These are phyloP conservation scores for Hyaena hyaena DNA, from an alignment of 2,113 vertebrate species.

Conservation along the genomic window DNA sequence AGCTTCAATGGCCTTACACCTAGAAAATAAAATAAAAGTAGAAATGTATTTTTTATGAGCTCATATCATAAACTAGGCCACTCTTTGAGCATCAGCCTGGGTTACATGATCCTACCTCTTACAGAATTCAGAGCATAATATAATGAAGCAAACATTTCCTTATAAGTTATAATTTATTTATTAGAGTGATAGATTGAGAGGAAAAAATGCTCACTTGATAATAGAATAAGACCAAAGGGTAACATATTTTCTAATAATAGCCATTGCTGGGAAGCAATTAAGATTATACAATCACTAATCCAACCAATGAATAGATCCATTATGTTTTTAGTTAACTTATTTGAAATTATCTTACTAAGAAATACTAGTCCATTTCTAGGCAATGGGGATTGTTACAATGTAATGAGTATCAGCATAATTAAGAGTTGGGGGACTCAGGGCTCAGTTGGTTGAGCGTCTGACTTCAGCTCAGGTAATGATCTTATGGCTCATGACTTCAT, in stretches of 20 bases:
- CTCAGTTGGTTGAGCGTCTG: too few relatives aligned
- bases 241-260: slow-evolving; percentile 12
- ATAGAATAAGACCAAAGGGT: slow-evolving; percentile 11
- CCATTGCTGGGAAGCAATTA: background rate
- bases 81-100: background rate
- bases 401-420: background rate
- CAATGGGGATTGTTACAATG: background rate
- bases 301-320: slow-evolving; percentile 26
- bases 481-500: too few relatives aligned
- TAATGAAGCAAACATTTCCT: slow-evolving; percentile 10
- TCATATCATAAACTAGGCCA: background rate
- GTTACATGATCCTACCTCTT: background rate
- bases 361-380: slow-evolving; percentile 45
- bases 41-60: background rate
- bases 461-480: too few relatives aligned
- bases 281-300: background rate
- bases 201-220: background rate
- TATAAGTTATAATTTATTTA: background rate
- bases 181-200: background rate
- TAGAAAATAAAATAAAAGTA: slow-evolving; percentile 9
- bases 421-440: background rate
- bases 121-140: slow-evolving; percentile 12
- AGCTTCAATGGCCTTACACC: background rate
- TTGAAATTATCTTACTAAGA: slow-evolving; percentile 28
- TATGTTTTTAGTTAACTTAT: background rate